Conservation (phyloP, 1,140 invertebrate genomes). For the Drosophila asahinai region DNA sequence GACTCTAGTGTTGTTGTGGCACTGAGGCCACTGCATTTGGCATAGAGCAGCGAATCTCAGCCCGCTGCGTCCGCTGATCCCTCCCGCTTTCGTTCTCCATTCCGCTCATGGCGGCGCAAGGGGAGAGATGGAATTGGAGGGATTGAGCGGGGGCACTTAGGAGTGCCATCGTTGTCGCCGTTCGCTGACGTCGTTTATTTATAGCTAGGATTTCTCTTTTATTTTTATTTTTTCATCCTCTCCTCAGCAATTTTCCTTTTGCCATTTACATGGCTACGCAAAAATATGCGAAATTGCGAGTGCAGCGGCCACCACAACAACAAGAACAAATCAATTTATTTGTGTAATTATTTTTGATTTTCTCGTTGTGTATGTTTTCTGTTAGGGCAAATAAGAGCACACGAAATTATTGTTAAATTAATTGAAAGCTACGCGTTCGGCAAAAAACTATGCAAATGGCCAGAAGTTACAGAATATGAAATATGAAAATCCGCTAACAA, state of each 20-base stretch:
- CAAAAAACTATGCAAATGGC: conserved; percentile 24
- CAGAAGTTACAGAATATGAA: conserved; percentile 23
- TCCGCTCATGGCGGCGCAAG: not conserved
- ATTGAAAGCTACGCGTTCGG: conserved; percentile 38
- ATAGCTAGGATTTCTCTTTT: conserved; percentile 59
- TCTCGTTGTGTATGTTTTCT: conserved; percentile 7
- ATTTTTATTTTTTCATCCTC: conserved; percentile 48
- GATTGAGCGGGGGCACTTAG: conserved; percentile 63
- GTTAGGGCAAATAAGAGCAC: conserved; percentile 19
- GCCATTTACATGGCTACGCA: conserved; percentile 67
- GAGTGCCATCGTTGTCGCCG: conserved; percentile 63
- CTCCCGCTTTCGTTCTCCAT: not conserved
- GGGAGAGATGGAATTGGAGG: no score
- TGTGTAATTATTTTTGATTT: conserved; percentile 75
- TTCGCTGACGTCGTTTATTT: conserved; percentile 70
- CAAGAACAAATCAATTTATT: conserved; percentile 43
- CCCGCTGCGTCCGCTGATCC: conserved; percentile 23
- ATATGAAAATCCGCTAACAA: conserved; percentile 22
- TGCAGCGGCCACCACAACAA: conserved; percentile 16
- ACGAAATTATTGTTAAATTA: conserved; percentile 71
- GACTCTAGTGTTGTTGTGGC: conserved; percentile 48
- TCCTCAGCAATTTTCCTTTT: conserved; percentile 37
- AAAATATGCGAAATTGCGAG: conserved; percentile 65
- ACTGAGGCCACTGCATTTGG: conserved; percentile 70
- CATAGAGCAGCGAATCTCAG: conserved; percentile 57